Conservation (phyloP, 2,888 invertebrate genomes). For the Isoperla grammatica region DNA sequence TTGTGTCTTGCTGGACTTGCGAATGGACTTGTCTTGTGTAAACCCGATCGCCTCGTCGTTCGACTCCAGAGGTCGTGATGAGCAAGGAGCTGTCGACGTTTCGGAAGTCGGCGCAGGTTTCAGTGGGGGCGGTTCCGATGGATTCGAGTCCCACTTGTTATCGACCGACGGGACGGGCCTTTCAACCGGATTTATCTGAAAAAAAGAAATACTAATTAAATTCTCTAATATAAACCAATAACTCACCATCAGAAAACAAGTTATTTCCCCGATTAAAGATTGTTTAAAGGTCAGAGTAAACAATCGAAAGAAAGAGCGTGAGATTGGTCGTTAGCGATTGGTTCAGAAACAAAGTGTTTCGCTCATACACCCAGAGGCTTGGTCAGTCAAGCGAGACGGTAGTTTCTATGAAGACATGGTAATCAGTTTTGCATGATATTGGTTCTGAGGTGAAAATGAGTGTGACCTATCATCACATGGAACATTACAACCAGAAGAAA, state of each 20-base stretch:
- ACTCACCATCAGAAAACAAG: neutral
- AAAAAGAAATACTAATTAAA: slow-evolving; percentile 31
- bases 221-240: neutral
- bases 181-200: slow-evolving; percentile 44
- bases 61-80: neutral
- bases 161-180: slow-evolving; percentile 41
- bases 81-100: neutral
- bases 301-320: slow-evolving; percentile 18
- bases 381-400: neutral
- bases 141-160: slow-evolving; percentile 34
- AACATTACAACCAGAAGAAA: too few species aligned
- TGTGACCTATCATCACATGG: slow-evolving; percentile 3
- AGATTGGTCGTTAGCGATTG: slow-evolving; percentile 7
- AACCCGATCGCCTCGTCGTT: slow-evolving; percentile 29
- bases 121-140: slow-evolving; percentile 43
- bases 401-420: neutral
- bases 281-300: slow-evolving; percentile 9
- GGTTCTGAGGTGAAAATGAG: slow-evolving; percentile 2
- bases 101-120: slow-evolving; percentile 32
- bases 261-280: slow-evolving; percentile 14
- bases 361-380: neutral
- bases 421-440: slow-evolving; percentile 11
- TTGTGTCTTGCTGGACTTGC: slow-evolving; percentile 48
- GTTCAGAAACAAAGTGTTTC: neutral
- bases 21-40: slow-evolving; percentile 39